phyloP scores from a whole-genome alignment of 1,140 invertebrate species.

The Microplitis demolitor region DNA sequence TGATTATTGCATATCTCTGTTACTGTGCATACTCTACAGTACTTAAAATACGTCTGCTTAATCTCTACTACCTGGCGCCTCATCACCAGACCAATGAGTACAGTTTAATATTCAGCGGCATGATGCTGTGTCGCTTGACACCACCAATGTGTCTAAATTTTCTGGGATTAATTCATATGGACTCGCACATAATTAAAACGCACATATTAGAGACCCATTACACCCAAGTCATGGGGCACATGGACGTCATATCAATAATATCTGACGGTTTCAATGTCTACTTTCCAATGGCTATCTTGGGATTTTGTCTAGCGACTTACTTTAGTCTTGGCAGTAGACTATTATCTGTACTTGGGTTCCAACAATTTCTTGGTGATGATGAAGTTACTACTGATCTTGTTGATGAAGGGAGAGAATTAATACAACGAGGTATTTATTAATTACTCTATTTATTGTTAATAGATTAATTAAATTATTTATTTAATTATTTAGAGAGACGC shows the following conservation, averaged over 20 bases:
- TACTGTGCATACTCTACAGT: conserved; percentile 98
- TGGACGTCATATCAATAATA: conserved; percentile 97
- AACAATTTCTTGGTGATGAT: conserved; percentile 94
- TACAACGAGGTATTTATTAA: conserved; percentile 73
- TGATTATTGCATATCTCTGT: conserved; percentile 92
- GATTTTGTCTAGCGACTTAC: conserved; percentile 93
- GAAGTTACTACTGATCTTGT: conserved; percentile 91
- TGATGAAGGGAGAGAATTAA: conserved; percentile 89
- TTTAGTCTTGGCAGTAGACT: conserved; percentile 91
- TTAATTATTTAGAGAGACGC: conserved; percentile 70
- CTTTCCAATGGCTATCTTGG: conserved; percentile 95
- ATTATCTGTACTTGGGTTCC: conserved; percentile 88
- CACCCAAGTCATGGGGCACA: conserved; percentile 98
- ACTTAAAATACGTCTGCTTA: conserved; percentile 93
- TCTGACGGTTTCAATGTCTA: conserved; percentile 99
- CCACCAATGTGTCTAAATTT: conserved; percentile 99
- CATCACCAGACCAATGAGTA: conserved; percentile 99
- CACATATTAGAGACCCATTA: conserved; percentile 84
- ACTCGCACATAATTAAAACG: conserved; percentile 91
- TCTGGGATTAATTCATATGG: conserved; percentile 96
- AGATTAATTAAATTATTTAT: conserved; percentile 7
- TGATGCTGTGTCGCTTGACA: conserved; percentile 96
- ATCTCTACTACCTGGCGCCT: conserved; percentile 95
- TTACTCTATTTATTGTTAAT: background rate
- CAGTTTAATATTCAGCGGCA: conserved; percentile 96